A percentile compares a stretch with the other conserved stretches of the same genome.
phyloP scores from a whole-genome alignment of 2,888 invertebrate species.

The Tuta absoluta region DNA sequence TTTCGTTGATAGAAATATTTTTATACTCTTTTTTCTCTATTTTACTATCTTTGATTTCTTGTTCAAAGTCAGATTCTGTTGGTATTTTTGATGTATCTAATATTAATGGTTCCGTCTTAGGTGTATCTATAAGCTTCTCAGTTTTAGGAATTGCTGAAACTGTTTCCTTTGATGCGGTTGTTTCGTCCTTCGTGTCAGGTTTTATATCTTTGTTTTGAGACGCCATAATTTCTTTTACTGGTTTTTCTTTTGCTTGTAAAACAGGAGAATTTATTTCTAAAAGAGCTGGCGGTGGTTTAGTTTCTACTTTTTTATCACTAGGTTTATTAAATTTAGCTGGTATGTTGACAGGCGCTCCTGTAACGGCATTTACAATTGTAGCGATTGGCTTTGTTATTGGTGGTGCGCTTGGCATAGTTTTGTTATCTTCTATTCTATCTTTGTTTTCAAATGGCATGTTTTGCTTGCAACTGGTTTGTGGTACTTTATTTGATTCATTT shows the following conservation, averaged over 20 bases:
- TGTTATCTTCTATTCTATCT: neutral
- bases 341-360: neutral
- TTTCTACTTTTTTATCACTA: neutral
- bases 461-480: neutral
- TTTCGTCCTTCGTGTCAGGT: neutral
- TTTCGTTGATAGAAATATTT: constrained; percentile 38
- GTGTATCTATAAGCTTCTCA: neutral
- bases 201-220: neutral
- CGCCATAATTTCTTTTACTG: neutral
- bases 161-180: neutral
- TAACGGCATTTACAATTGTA: neutral
- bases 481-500: neutral
- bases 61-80: constrained; percentile 29
- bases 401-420: neutral
- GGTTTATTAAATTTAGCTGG: neutral
- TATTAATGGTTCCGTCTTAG: neutral
- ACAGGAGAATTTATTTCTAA: neutral
- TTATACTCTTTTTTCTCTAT: constrained; percentile 31
- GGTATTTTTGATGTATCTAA: constrained; percentile 31
- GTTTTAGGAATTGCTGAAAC: neutral
- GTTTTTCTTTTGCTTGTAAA: neutral
- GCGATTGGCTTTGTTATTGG: neutral
- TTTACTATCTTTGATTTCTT: constrained; percentile 24
- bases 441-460: neutral
- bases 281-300: neutral